A percentile compares a stretch with the other conserved stretches of the same genome.
These are phyloP conservation scores for Aphelenchoides besseyi DNA, from an alignment of 1,140 invertebrate genomes.

Conservation along the genomic window DNA sequence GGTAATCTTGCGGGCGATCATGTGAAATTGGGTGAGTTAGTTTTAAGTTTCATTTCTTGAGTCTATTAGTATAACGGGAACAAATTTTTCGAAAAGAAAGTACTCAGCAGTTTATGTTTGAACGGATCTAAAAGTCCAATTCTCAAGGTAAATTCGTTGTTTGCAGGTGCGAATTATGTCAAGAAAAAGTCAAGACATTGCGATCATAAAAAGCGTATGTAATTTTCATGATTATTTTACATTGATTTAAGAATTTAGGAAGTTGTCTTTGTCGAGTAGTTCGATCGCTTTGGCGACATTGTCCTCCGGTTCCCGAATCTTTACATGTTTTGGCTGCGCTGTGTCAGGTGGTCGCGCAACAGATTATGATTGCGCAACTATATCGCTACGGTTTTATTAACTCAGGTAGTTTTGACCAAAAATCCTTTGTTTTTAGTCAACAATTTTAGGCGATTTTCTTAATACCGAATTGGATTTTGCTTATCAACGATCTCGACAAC, in stretches of 20 bases:
- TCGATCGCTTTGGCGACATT: constrained; percentile 52
- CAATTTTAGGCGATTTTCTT: constrained; percentile 58
- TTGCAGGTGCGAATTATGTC: not conserved
- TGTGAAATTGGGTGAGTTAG: constrained; percentile 54
- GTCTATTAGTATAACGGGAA: too few relatives aligned
- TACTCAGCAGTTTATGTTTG: too few relatives aligned
- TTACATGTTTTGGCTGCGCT: constrained; percentile 56
- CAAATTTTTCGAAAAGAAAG: constrained; percentile 44
- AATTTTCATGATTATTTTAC: constrained; percentile 19
- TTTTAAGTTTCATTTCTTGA: too few relatives aligned
- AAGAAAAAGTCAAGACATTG: constrained; percentile 23
- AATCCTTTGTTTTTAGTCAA: not conserved
- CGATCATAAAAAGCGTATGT: constrained; percentile 19
- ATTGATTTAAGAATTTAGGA: constrained; percentile 30
- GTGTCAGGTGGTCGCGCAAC: constrained; percentile 58
- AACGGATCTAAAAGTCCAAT: too few relatives aligned
- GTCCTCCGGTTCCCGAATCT: constrained; percentile 57
- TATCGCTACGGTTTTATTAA: constrained; percentile 61
- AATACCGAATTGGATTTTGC: constrained; percentile 61
- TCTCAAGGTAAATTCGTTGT: too few relatives aligned
- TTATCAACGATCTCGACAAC: constrained; percentile 55
- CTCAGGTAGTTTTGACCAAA: constrained; percentile 47
- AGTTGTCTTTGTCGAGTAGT: constrained; percentile 39
- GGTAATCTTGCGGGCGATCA: constrained; percentile 62
- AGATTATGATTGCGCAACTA: constrained; percentile 60